Conservation (phyloP, 1,140 invertebrate species). For the Sweltsa coloradensis region DNA sequence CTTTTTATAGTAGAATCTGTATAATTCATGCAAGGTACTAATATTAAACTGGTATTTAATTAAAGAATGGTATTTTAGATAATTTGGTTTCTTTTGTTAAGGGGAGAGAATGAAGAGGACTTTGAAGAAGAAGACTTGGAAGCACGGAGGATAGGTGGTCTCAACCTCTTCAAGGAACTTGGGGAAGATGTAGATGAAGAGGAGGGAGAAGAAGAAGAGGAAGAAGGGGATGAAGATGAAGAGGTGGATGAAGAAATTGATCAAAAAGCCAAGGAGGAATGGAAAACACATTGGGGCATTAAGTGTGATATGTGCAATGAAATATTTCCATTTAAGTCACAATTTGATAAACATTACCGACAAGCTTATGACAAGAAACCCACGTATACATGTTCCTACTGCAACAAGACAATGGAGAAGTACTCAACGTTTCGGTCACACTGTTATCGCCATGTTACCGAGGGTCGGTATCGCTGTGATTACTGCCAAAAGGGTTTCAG, state of each 20-base stretch:
- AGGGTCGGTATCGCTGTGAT: slow-evolving; percentile 24
- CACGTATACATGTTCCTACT: slow-evolving; percentile 28
- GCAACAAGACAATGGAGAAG: slow-evolving; percentile 27
- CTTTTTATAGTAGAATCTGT: no score
- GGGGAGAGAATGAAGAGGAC: no score
- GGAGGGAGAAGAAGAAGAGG: slow-evolving; percentile 2
- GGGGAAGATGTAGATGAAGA: background rate
- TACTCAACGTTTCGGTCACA: slow-evolving; percentile 30
- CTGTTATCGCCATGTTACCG: slow-evolving; percentile 29
- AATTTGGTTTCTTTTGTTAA: no score
- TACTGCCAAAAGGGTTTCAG: slow-evolving; percentile 11
- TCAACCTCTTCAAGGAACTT: no score
- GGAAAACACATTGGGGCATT: slow-evolving; percentile 25
- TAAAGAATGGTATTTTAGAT: no score
- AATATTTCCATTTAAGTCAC: slow-evolving; percentile 20
- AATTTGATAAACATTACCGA: slow-evolving; percentile 26
- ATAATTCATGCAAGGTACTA: no score
- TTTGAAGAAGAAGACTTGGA: no score
- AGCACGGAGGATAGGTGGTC: no score
- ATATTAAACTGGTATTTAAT: no score
- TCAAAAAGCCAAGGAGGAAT: slow-evolving; percentile 24
- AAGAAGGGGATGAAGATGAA: slow-evolving; percentile 17
- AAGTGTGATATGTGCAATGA: slow-evolving; percentile 27
- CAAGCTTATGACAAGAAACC: slow-evolving; percentile 22
- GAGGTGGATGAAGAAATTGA: slow-evolving; percentile 22